Conservation (phyloP, 2,113 vertebrate species). For the Rafetus swinhoei region DNA sequence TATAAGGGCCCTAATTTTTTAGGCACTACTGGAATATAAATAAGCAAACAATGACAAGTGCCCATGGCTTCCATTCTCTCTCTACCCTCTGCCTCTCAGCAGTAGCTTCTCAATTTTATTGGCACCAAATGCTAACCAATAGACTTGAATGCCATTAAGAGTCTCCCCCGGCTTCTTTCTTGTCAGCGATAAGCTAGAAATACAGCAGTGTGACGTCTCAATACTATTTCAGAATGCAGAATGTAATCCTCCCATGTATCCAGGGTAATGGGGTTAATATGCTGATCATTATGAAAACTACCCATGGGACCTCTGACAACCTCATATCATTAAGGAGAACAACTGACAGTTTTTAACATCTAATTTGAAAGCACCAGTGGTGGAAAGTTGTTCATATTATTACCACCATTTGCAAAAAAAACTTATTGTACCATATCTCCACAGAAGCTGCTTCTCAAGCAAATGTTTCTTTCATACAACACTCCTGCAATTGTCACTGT, state of each 20-base stretch:
- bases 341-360: background rate
- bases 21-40: background rate
- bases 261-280: background rate
- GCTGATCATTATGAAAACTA: background rate
- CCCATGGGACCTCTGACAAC: background rate
- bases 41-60: fast-evolving
- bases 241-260: background rate
- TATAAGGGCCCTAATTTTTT: background rate
- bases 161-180: background rate
- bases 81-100: background rate
- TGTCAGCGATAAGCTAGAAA: background rate
- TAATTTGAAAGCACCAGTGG: background rate
- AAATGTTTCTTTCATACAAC: background rate
- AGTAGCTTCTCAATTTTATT: background rate
- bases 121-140: background rate
- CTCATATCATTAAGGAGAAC: background rate
- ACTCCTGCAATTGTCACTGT: background rate
- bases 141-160: background rate
- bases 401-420: background rate
- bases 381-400: background rate
- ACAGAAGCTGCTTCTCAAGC: background rate
- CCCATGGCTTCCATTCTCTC: background rate
- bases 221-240: background rate
- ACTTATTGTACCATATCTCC: background rate
- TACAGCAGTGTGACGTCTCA: background rate